Percentiles rank a stretch among this genome's conserved stretches.
These are phyloP conservation scores for Daktulosphaira vitifoliae DNA, from an alignment of 1,140 invertebrate species.

Conservation along the genomic window DNA sequence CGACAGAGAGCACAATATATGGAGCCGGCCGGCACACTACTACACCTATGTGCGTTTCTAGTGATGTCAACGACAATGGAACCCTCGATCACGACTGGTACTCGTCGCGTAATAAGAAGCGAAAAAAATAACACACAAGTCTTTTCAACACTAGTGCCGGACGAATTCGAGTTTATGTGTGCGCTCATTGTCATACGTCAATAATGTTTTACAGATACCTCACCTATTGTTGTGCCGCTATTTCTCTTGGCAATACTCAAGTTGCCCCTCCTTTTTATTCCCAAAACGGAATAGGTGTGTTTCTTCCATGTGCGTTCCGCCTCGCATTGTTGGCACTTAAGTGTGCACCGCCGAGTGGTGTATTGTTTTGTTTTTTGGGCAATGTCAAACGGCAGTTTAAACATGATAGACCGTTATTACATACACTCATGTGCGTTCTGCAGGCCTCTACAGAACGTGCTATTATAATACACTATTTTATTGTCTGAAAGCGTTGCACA, in stretches of 20 bases:
- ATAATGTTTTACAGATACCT: conserved; percentile 32
- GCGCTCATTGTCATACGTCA: conserved; percentile 28
- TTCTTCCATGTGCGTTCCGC: neutral
- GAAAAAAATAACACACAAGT: conserved; percentile 15
- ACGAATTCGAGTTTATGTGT: conserved; percentile 8
- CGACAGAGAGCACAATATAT: neutral
- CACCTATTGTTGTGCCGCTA: conserved; percentile 6
- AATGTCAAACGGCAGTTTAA: conserved; percentile 22
- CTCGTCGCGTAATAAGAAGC: conserved; percentile 5
- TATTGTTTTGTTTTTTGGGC: conserved; percentile 26
- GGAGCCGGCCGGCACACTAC: neutral
- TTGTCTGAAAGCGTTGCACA: neutral
- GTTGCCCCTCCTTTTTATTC: neutral
- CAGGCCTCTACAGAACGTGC: neutral
- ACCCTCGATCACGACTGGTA: conserved; percentile 10
- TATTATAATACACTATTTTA: conserved; percentile 8
- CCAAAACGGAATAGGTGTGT: too few relatives aligned
- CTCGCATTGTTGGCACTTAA: conserved; percentile 24
- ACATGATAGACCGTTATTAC: conserved; percentile 25
- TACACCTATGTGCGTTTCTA: too few relatives aligned
- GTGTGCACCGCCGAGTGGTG: conserved; percentile 1
- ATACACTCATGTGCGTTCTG: too few relatives aligned
- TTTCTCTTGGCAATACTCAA: conserved; percentile 3
- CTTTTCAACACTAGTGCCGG: conserved; percentile 29
- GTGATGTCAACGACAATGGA: conserved; percentile 8